These are phyloP conservation scores for Metridium senile DNA, from an alignment of 92 coral and sea anemone species.

Conservation along the genomic window DNA sequence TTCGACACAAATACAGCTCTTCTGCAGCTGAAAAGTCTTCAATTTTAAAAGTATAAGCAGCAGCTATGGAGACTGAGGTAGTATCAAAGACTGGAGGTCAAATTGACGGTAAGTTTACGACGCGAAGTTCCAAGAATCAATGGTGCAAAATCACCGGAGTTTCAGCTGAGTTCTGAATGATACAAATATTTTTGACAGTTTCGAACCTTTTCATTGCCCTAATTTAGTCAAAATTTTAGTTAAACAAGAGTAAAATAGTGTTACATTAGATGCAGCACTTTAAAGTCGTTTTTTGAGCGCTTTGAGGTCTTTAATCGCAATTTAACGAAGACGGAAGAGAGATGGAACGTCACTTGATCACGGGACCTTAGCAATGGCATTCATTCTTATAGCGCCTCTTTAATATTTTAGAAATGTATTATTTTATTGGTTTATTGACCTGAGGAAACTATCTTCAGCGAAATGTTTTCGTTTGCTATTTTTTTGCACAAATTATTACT, in stretches of 20 bases:
- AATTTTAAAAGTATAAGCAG: neutral
- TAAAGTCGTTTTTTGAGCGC: neutral
- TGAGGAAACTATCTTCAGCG: no score
- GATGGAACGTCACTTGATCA: neutral
- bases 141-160: neutral
- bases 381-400: no score
- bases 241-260: no score
- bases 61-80: conserved; percentile 63
- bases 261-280: neutral
- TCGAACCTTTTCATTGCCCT: no score
- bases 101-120: conserved; percentile 67
- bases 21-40: neutral
- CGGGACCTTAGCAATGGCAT: neutral
- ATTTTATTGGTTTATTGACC: no score
- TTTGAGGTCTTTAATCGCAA: neutral
- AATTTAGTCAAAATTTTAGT: no score
- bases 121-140: neutral
- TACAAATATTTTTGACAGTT: no score
- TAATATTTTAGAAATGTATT: no score
- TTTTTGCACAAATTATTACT: no score
- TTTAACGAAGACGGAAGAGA: neutral
- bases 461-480: no score
- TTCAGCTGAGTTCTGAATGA: neutral
- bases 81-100: conserved; percentile 84
- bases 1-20: neutral